Conservation (phyloP, 1,140 invertebrate genomes). For the Penaeus chinensis region DNA sequence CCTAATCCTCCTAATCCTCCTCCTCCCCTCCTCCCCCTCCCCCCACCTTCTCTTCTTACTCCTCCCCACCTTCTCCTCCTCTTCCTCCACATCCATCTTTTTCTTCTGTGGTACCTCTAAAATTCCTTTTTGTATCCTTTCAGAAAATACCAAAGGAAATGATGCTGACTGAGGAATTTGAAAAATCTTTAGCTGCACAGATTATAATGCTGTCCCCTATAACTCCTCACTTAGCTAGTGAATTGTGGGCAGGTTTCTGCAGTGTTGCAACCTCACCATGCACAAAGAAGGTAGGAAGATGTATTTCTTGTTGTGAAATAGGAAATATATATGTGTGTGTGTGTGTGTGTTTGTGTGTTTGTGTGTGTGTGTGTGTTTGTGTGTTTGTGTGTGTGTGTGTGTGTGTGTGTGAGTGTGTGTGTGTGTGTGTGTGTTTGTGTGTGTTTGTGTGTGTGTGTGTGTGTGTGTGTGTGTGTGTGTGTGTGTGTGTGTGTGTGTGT, state of each 20-base stretch:
- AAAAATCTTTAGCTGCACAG: constrained; percentile 80
- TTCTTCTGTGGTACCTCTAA: background rate
- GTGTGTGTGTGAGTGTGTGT: too few relatives aligned
- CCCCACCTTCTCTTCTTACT: background rate
- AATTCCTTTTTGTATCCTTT: constrained; percentile 67
- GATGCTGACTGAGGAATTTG: constrained; percentile 79
- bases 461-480: too few relatives aligned
- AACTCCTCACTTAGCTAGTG: constrained; percentile 89
- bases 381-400: too few relatives aligned
- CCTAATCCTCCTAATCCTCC: too few relatives aligned
- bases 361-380: too few relatives aligned
- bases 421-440: too few relatives aligned
- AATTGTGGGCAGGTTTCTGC: constrained; percentile 85
- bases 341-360: too few relatives aligned
- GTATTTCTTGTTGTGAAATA: too few relatives aligned
- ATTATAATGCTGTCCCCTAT: constrained; percentile 89
- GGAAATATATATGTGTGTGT: too few relatives aligned
- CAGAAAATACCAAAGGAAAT: constrained; percentile 74
- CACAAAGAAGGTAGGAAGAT: constrained; percentile 17
- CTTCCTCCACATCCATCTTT: background rate
- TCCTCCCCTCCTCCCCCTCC: too few relatives aligned
- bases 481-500: too few relatives aligned
- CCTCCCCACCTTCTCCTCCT: background rate
- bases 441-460: too few relatives aligned
- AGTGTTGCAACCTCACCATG: constrained; percentile 36